Base-by-base conservation (phyloP, 2,888 invertebrate genomes). In the Apamea crenata region DNA sequence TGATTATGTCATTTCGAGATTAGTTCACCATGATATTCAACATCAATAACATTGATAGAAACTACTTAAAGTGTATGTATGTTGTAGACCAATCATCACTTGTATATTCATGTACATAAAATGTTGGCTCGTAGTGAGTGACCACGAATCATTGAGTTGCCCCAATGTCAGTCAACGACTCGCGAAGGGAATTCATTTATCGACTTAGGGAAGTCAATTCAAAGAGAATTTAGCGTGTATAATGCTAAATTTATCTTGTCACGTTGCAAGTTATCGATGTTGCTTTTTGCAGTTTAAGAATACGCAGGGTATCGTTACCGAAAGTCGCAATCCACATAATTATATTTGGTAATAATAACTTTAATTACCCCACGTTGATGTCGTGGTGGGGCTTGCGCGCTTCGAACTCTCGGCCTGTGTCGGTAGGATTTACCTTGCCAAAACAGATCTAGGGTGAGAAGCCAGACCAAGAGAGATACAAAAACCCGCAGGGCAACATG, bases 131-230 rank as follows among this genome's bases (percentile, higher is more conserved):
- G 80, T 84, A 76, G 68, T 59, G 86, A 85, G 89, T 67, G 87
- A 85, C 88, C 65, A 70, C 70, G 72, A 75, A 78, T 77, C 77
- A 78, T 75, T 77, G 73, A 91, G 90, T 87, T 73, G 77, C 77
- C 65, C 56, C 84, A 74, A 82, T 82, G 88, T 79, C 84, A 75
- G 85, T 92, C 90, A 90, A 88, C 91, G 90, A 88, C 89, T 89
- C 78, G 84, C 84, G 86, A 90, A 88, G 90, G 91, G 89, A 93
- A 92, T 94, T 93, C 93, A 94, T 95, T 94, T 93, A 94, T 93
- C 93, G 93, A 90, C 93, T 93, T 94, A 93, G 94, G 91, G 95
- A 94, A 95, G 94, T 95, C 94, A 94, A 95, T 95, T 95, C 93
- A 90, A 94, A 92, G 94, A 94, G 89, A 94, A 95, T 95, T 95